Evolutionary conservation across 1,140 invertebrate genomes (phyloP), one percentile per base, ranked within the genome.

Genomic region (Camponotus floridanus): DNA sequence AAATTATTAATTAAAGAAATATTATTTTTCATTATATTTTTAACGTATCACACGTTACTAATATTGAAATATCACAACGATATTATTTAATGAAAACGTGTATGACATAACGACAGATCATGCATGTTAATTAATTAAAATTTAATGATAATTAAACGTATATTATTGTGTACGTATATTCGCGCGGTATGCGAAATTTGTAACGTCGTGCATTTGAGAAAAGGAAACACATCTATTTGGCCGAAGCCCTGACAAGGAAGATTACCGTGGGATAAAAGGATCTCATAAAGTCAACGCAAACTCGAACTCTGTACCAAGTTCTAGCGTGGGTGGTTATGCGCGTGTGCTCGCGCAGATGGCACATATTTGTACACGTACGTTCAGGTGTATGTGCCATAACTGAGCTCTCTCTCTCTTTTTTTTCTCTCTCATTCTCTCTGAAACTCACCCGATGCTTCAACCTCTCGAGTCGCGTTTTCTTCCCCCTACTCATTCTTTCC

Each of bases 231-330:
- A 68, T 80, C 51, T 80, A 68, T 67, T 80, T 68, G 83, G 76
- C n/a, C 39, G 26, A 39, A 67, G 62, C 39, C 13, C 51, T 42
- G 62, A 87, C 42, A 68, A 76, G 78, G 45, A 48, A 81, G 74
- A 88, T 88, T 86, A 88, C 70, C 39, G 67, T 36, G 51, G 76
- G 70, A 88, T 88, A 86, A 88, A 88, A 83, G 68, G 79, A 88
- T 87, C 59, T 78, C 71, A 87, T 87, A 87, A 88, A 87, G 78
- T 87, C 73, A 84, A 87, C 65, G 78, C 48, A 57, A 88, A 73
- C 76, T 88, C 45, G 31, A 74, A 71, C 33, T 62, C 85, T 11
- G 36, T 31, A 57, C 15, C 31, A 26, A 67, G 21, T 71, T 55
- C 48, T 2, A 68, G 13, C 26, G 48, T 13, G 21, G 15, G 36